Base-by-base conservation (phyloP, 2,113 vertebrate genomes). In the Osmerus mordax region DNA sequence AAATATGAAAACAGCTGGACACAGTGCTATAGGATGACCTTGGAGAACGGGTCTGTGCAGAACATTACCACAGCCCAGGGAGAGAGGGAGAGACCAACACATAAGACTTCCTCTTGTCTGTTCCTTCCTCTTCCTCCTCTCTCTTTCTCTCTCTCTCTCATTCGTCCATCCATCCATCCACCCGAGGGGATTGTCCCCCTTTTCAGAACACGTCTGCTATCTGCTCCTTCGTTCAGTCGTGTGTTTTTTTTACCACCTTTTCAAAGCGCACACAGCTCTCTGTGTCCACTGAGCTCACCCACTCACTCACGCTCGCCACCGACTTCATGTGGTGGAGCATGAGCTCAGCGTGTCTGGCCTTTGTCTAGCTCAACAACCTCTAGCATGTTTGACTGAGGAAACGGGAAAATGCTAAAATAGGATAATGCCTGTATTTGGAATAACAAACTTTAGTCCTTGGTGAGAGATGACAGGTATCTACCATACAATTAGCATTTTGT, bases 1-100 rank as follows among this genome's bases (percentile, higher is more conserved):
- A 86, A 92, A 90, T 90, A 83, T 88, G 86, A 91, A 92, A 92
- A 87, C 92, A 93, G 90, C 91, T 92, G 92, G 86, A 81, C 81
- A 74, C 81, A 79, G 86, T 87, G 89, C 88, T 83, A 78, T 84
- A 79, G 63, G 67, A 74, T 83, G 83, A 89, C 92, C 91, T 91
- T 92, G 88, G 72, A 86, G 86, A 84, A 84, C 73, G 73, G 71
- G 87, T 88, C 90, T 93, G 90, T 76, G 73, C 80, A 90, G 91
- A 84, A 70, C 89, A 93, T 93, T 91, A 92, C 76, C 83, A 58
- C 74, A 75, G 86, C 88, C 87, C 81, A 80, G 74, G 73, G 90
- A 91, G 85, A 83, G 88, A 84, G 78, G 80, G 77, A 84, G 80
- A 77, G 67, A 67, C 70, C 60, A 77, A 79, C 83, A 80, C 75